Percentiles rank a stretch among this genome's conserved stretches.
Evolutionary conservation across 2,888 invertebrate genomes (phyloP).

Genomic region (Steromphala cineraria): DNA sequence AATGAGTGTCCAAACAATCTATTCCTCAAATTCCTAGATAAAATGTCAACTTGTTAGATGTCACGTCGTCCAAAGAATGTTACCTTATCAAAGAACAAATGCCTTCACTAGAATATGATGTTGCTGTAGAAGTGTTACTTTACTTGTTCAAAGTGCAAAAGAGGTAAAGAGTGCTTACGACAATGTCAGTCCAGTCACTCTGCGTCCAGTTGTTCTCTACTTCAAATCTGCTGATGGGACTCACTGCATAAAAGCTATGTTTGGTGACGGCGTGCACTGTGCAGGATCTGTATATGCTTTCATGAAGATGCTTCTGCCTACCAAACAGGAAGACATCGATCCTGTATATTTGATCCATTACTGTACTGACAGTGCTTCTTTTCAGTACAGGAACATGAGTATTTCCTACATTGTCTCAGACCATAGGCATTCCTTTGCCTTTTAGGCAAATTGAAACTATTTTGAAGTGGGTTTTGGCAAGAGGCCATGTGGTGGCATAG

Average conservation of each 20-base stretch:
- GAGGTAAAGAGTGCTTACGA: conserved; percentile 45
- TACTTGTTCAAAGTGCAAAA: conserved; percentile 28
- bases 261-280: conserved; percentile 33
- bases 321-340: conserved; percentile 1
- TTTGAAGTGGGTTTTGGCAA: conserved; percentile 38
- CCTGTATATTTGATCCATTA: conserved; percentile 26
- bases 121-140: background rate
- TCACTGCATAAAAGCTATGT: conserved; percentile 30
- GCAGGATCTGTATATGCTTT: conserved; percentile 11
- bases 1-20: no score
- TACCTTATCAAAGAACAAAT: no score
- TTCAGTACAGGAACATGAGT: conserved; percentile 40
- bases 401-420: conserved; percentile 32
- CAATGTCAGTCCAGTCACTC: conserved; percentile 34
- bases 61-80: no score
- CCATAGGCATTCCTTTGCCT: conserved; percentile 22
- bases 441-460: conserved; percentile 35
- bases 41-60: no score
- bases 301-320: conserved; percentile 28
- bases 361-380: conserved; percentile 44
- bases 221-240: background rate
- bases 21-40: no score
- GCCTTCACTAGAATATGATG: no score
- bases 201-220: conserved; percentile 43
- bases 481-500: conserved; percentile 35